Evolutionary conservation across 2,113 vertebrate genomes (phyloP).

Genomic region (Myxocyprinus asiaticus): DNA sequence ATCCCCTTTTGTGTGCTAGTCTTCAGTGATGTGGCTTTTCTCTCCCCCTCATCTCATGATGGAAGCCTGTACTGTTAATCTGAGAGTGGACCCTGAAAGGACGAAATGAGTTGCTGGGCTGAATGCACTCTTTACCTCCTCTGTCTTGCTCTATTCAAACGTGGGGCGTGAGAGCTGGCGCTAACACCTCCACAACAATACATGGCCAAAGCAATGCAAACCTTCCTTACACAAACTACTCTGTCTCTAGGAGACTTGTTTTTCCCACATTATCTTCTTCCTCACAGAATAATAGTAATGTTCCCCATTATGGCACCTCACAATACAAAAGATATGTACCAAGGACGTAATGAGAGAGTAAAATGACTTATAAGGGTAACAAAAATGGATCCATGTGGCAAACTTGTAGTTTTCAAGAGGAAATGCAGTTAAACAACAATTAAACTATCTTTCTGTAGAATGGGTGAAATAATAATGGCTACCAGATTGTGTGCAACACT

Average conservation of each 20-base stretch:
- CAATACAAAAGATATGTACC: constrained; percentile 26
- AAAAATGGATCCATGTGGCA: neutral
- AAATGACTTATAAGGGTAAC: constrained; percentile 27
- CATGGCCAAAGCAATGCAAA: constrained; percentile 37
- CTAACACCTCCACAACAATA: constrained; percentile 55
- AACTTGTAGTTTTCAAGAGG: neutral
- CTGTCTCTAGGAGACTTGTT: constrained; percentile 34
- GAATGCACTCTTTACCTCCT: constrained; percentile 46
- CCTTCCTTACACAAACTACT: constrained; percentile 43
- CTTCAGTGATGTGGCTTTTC: constrained; percentile 49
- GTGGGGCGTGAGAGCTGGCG: constrained; percentile 40
- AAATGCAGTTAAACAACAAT: neutral
- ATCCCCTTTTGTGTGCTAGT: constrained; percentile 50
- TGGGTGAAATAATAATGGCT: neutral
- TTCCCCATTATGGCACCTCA: constrained; percentile 25
- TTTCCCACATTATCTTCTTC: constrained; percentile 45
- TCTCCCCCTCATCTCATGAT: constrained; percentile 41
- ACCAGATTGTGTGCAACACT: neutral
- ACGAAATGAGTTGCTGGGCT: constrained; percentile 36
- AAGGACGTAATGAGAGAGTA: constrained; percentile 34
- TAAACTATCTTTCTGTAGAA: neutral
- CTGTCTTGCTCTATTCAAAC: constrained; percentile 49
- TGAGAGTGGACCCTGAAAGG: constrained; percentile 42
- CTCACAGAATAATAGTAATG: constrained; percentile 7
- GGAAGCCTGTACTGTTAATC: constrained; percentile 28